These are phyloP conservation scores for Drosophila mayaguana DNA, from an alignment of 2,888 invertebrate species.

Conservation along the genomic window DNA sequence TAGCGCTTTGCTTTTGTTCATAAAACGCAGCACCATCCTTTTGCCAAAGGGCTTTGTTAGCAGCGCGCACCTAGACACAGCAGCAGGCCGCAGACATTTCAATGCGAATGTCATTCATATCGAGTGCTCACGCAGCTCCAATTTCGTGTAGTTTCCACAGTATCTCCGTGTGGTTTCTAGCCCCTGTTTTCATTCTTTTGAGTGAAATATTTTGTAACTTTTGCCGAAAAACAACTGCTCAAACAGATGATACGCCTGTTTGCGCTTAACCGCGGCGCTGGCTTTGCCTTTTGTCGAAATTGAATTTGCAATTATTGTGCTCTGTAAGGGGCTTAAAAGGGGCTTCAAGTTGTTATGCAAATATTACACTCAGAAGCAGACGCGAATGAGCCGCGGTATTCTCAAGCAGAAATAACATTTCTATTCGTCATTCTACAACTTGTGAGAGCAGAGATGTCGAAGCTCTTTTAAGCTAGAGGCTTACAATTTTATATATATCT, in stretches of 20 bases:
- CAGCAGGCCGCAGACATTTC: constrained; percentile 13
- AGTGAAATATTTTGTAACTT: constrained; percentile 40
- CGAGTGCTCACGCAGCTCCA: constrained; percentile 21
- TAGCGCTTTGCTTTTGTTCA: constrained; percentile 56
- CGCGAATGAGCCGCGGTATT: neutral
- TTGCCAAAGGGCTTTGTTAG: constrained; percentile 33
- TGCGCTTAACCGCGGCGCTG: constrained; percentile 8
- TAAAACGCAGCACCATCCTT: constrained; percentile 55
- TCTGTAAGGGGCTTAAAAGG: neutral
- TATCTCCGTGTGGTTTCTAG: constrained; percentile 1
- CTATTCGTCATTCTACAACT: neutral
- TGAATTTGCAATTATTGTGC: constrained; percentile 56
- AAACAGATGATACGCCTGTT: constrained; percentile 5
- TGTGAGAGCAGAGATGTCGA: neutral
- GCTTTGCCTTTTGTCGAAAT: constrained; percentile 28
- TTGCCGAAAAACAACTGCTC: constrained; percentile 27
- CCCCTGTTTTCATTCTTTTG: neutral
- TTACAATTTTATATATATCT: neutral
- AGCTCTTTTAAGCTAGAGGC: too few relatives aligned
- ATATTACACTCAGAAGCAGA: neutral
- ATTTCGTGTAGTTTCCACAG: neutral
- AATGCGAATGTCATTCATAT: constrained; percentile 23
- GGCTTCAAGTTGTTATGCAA: neutral
- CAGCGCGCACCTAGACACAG: constrained; percentile 7
- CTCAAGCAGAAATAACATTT: neutral